Percentiles rank a stretch among this genome's conserved stretches.
Conservation (phyloP, 2,797 vertebrate genomes). For the Allobates femoralis region DNA sequence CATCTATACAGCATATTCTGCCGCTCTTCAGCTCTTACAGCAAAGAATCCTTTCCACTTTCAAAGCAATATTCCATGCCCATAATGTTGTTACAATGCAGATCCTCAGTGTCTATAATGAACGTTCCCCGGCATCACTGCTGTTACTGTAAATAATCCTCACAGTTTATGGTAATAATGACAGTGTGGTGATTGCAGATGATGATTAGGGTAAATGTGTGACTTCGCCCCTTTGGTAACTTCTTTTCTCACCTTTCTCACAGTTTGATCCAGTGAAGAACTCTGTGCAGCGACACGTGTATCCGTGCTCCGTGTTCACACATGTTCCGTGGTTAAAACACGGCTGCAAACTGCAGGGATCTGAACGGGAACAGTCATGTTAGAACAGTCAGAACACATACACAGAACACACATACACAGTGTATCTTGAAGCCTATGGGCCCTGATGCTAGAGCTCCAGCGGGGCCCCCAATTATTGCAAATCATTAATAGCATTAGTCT, state of each 20-base stretch:
- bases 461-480: too few relatives aligned
- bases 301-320: neutral
- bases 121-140: neutral
- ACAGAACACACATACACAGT: too few relatives aligned
- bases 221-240: neutral
- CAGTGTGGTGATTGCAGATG: neutral
- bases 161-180: neutral
- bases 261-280: conserved; percentile 36
- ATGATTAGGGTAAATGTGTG: neutral
- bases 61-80: neutral
- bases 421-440: too few relatives aligned
- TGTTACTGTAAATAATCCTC: conserved; percentile 9
- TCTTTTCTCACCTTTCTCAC: conserved; percentile 34
- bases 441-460: too few relatives aligned
- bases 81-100: neutral
- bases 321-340: conserved; percentile 45
- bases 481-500: too few relatives aligned
- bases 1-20: neutral
- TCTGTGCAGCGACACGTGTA: conserved; percentile 33
- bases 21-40: neutral
- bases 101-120: neutral
- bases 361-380: neutral
- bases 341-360: conserved; percentile 43
- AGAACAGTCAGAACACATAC: neutral
- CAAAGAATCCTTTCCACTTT: neutral